phyloP scores from a whole-genome alignment of 2,888 invertebrate genomes.

The Drosophila infuscata region DNA sequence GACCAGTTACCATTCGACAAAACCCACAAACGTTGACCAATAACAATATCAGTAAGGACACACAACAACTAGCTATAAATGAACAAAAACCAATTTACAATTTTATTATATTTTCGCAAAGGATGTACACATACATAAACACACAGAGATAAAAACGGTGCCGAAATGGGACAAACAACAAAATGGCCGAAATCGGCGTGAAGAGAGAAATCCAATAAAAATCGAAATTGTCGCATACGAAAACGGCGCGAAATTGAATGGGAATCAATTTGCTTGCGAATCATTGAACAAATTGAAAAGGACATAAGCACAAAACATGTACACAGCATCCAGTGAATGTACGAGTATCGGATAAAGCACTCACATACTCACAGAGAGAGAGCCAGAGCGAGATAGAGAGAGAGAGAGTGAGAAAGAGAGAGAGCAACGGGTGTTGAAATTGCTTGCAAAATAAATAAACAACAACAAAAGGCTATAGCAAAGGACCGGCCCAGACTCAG shows the following conservation, averaged over 20 bases:
- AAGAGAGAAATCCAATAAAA: conserved; percentile 75
- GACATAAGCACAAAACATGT: conserved; percentile 61
- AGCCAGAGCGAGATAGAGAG: not conserved
- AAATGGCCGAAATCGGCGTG: conserved; percentile 55
- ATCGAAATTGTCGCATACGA: conserved; percentile 77
- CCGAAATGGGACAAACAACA: conserved; percentile 45
- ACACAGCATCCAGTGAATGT: conserved; percentile 41
- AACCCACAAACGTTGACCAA: conserved; percentile 63
- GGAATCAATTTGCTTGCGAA: conserved; percentile 82
- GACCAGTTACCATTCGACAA: conserved; percentile 19
- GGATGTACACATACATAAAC: conserved; percentile 26
- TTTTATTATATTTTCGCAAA: conserved; percentile 77
- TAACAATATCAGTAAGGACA: conserved; percentile 75
- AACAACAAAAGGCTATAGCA: conserved; percentile 61
- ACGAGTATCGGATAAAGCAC: conserved; percentile 40
- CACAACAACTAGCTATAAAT: conserved; percentile 69
- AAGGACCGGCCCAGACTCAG: conserved; percentile 12
- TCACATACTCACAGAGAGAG: conserved; percentile 5
- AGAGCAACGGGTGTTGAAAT: conserved; percentile 58
- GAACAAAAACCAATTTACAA: conserved; percentile 78
- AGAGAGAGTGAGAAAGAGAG: too few species aligned
- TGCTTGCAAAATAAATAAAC: conserved; percentile 81
- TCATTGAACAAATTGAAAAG: conserved; percentile 84
- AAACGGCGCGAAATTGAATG: conserved; percentile 80
- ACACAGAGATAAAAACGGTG: conserved; percentile 3